Evolutionary conservation across 1,140 invertebrate genomes (phyloP).

Genomic region (Eumeta japonica): DNA sequence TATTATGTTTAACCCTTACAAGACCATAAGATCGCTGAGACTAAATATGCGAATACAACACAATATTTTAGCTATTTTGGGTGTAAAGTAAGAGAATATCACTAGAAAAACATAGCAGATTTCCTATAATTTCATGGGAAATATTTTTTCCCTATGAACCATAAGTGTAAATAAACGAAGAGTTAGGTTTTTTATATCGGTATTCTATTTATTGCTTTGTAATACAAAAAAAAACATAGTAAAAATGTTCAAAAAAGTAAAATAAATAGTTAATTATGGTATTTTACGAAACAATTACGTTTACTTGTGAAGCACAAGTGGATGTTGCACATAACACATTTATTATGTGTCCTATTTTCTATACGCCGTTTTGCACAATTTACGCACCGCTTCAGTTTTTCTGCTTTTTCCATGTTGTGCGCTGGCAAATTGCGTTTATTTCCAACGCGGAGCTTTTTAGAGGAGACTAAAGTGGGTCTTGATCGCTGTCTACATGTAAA

Average conservation of each 20-base stretch:
- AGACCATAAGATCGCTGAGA: too few relatives aligned
- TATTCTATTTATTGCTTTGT: too few relatives aligned
- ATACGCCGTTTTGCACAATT: constrained; percentile 19
- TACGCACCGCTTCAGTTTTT: constrained; percentile 18
- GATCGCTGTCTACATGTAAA: constrained; percentile 19
- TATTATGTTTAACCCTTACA: constrained; percentile 14
- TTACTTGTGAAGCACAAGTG: constrained; percentile 23
- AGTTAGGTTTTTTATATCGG: too few relatives aligned
- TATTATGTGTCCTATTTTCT: constrained; percentile 22
- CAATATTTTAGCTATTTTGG: constrained; percentile 14
- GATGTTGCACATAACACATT: constrained; percentile 22
- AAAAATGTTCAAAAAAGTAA: constrained; percentile 12
- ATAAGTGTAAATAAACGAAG: too few relatives aligned
- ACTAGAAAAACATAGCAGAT: constrained; percentile 11
- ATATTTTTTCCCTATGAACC: too few relatives aligned
- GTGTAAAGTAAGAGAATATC: constrained; percentile 13
- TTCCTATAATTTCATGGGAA: constrained; percentile 12
- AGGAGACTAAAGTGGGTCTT: constrained; percentile 13
- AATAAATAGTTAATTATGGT: constrained; percentile 16
- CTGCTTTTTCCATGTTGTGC: constrained; percentile 18
- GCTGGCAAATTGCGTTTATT: constrained; percentile 16
- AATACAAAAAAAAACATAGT: too few relatives aligned
- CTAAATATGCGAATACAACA: constrained; percentile 14
- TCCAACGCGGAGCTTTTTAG: constrained; percentile 13
- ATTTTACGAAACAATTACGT: constrained; percentile 17